A percentile compares a stretch with the other conserved stretches of the same genome.
Conservation (phyloP, 2,888 invertebrate genomes). For the Eupithecia centaureata region DNA sequence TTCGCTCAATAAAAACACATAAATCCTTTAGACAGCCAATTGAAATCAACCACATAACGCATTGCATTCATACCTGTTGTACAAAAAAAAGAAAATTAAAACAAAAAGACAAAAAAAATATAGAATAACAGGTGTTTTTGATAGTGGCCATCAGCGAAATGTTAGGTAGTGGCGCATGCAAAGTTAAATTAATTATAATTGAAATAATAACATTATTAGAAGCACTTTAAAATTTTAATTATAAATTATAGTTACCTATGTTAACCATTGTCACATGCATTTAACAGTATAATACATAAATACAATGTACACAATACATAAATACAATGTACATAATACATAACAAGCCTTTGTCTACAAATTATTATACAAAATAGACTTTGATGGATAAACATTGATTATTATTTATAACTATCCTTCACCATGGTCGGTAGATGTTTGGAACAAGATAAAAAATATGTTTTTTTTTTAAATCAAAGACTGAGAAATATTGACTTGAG, state of each 20-base stretch:
- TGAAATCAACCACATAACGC: conserved; percentile 77
- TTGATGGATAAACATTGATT: conserved; percentile 15
- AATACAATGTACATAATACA: conserved; percentile 17
- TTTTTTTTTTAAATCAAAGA: too few relatives aligned
- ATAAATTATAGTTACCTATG: conserved; percentile 8
- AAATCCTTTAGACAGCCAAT: conserved; percentile 58
- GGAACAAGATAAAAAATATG: conserved; percentile 5
- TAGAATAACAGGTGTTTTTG: conserved; percentile 3
- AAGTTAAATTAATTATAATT: conserved; percentile 11
- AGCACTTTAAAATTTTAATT: conserved; percentile 27
- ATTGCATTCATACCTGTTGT: conserved; percentile 81
- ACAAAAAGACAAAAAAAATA: conserved; percentile 43
- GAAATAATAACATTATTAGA: conserved; percentile 34
- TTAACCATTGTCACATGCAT: conserved; percentile 21
- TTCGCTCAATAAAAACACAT: conserved; percentile 48
- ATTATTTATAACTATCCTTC: conserved; percentile 13
- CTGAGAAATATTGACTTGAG: too few relatives aligned
- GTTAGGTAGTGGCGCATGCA: conserved; percentile 11
- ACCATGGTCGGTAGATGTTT: conserved; percentile 16
- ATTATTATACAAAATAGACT: conserved; percentile 36
- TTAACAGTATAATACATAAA: conserved; percentile 32
- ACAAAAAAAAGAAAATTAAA: conserved; percentile 57
- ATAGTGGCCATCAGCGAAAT: not conserved
- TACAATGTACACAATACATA: conserved; percentile 19
- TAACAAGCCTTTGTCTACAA: conserved; percentile 41